Evolutionary conservation across 1,140 invertebrate genomes (phyloP).

Genomic region (Heliothis subflexa): DNA sequence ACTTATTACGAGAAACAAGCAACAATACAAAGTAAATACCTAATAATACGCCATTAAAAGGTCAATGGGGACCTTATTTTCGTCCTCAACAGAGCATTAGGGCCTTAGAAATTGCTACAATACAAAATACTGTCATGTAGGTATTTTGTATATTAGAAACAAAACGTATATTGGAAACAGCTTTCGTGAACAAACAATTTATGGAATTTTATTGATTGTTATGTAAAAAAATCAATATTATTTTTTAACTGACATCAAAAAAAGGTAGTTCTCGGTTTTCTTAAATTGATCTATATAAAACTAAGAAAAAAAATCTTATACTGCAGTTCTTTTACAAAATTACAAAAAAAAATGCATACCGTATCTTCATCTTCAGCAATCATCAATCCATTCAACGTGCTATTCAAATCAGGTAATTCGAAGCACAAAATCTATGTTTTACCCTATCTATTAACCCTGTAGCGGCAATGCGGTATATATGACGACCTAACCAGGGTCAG

Average conservation of each 20-base stretch:
- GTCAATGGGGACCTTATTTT: constrained; percentile 39
- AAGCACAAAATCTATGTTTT: not conserved
- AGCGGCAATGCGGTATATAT: constrained; percentile 23
- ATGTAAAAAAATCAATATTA: no score
- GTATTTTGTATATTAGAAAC: not conserved
- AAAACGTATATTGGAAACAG: not conserved
- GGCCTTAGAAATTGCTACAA: not conserved
- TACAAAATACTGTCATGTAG: not conserved
- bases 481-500: constrained; percentile 28
- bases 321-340: no score
- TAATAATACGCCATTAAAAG: constrained; percentile 39
- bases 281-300: no score
- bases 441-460: not conserved
- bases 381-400: no score
- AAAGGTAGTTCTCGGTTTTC: no score
- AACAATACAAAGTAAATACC: constrained; percentile 28
- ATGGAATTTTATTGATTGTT: no score
- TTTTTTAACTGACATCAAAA: no score
- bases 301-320: no score
- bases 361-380: no score
- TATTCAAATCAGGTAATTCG: no score
- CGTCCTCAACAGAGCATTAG: constrained; percentile 11
- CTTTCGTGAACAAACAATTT: no score
- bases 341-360: no score
- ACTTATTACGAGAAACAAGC: constrained; percentile 11